Evolutionary conservation across 1,140 invertebrate species (phyloP).

Genomic region (Anastatus disparis): DNA sequence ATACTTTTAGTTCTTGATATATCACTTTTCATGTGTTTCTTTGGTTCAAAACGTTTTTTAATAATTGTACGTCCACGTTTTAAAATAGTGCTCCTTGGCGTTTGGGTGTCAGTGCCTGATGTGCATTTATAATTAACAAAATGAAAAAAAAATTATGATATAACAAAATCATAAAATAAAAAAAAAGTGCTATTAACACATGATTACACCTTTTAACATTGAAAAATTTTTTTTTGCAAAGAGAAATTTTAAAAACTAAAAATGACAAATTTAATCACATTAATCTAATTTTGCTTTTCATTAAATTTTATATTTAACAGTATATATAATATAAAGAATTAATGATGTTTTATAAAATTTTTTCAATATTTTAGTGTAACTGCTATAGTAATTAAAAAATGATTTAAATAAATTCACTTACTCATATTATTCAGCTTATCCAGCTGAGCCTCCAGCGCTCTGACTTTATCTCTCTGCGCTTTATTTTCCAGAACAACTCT

Average conservation of each 20-base stretch:
- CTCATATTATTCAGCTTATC: slow-evolving; percentile 77
- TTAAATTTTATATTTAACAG: too few relatives aligned
- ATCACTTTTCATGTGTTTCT: slow-evolving; percentile 40
- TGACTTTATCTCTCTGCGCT: slow-evolving; percentile 80
- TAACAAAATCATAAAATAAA: too few relatives aligned
- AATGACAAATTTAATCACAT: too few relatives aligned
- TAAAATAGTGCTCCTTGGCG: slow-evolving; percentile 48
- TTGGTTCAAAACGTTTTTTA: slow-evolving; percentile 48
- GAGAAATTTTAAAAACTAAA: too few relatives aligned
- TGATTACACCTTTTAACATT: too few relatives aligned
- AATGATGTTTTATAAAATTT: too few relatives aligned
- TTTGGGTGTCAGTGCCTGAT: slow-evolving; percentile 46
- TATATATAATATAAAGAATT: too few relatives aligned
- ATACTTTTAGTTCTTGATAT: slow-evolving; percentile 25
- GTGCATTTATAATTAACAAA: slow-evolving; percentile 47
- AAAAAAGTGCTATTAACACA: too few relatives aligned
- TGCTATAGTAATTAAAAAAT: not conserved
- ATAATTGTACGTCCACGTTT: slow-evolving; percentile 58
- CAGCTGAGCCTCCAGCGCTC: slow-evolving; percentile 80
- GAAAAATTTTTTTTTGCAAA: too few relatives aligned
- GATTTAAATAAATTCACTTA: slow-evolving; percentile 60
- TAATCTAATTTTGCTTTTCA: too few relatives aligned
- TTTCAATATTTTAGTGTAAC: too few relatives aligned
- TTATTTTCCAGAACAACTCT: slow-evolving; percentile 85
- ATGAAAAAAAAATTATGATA: slow-evolving; percentile 33